Base-by-base conservation (phyloP, 2,113 vertebrate species). In the Diphyllodes magnificus region DNA sequence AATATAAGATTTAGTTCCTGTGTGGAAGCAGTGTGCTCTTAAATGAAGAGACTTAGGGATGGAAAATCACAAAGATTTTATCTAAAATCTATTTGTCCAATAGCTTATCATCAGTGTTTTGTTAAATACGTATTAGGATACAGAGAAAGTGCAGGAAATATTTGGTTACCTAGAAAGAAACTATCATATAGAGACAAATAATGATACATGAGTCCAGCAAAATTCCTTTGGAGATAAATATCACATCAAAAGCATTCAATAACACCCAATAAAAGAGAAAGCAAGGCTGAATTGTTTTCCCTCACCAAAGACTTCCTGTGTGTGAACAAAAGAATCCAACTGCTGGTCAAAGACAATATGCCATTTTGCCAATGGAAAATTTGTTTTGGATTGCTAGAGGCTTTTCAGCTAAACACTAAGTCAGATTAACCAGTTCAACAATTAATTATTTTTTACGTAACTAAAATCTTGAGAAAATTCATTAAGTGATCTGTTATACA, bases 111-210 rank as follows among this genome's bases (percentile, higher is more conserved):
- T 39, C 40, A 4, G 9, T 37, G 22, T 56, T 90, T 78, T 78
- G 7, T 19, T 49, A 49, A 75, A 35, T 15, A 8, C 11, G 8
- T 11, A 24, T 63, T 23, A 71, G 7, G 20, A 49, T 51, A 27
- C 22, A 30, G 3, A 76, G 54, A 60, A 56, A 3, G 3, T 7
- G 2, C 12, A 51, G 15, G 15, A 82, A 71, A 76, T 59, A 60
- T 21, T n/a, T 66, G 7, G 2, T 50, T 71, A 45, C 15, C 8
- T 63, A 53, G 28, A 84, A 73, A 78, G 4, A 54, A 27, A 27
- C 5, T 1, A 0, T 47, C 16, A 42, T 33, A 40, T 3, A 59
- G 37, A 92, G 20, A 47, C 2, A 2, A 3, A 23, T 5, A 44
- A n/a, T 13, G 28, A 53, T 37, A 68, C 7, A 31, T 1, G 2